Percentiles rank a stretch among this genome's conserved stretches.
These are phyloP conservation scores for Homarus gammarus DNA, from an alignment of 2,888 invertebrate genomes.

Conservation along the genomic window DNA sequence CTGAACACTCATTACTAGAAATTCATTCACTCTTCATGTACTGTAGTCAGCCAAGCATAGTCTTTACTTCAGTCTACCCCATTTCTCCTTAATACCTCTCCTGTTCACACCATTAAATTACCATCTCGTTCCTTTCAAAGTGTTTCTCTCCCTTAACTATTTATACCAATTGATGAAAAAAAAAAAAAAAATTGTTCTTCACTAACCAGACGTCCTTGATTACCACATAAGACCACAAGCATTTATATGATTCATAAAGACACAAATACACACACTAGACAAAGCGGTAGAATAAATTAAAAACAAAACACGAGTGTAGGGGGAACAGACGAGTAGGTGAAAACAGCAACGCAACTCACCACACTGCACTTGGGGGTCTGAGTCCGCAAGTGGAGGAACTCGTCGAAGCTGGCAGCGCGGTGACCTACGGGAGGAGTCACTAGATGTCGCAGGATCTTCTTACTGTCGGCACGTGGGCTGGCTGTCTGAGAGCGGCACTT, in stretches of 20 bases:
- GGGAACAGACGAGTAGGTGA: background rate
- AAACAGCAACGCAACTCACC: slow-evolving; percentile 61
- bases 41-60: no score
- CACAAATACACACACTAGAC: background rate
- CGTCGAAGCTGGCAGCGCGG: slow-evolving; percentile 83
- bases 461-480: slow-evolving; percentile 69
- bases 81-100: no score
- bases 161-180: no score
- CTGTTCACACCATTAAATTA: no score
- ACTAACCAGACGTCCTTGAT: no score
- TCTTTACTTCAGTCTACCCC: no score
- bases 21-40: no score
- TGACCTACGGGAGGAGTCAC: slow-evolving; percentile 82
- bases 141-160: no score
- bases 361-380: slow-evolving; percentile 73
- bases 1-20: no score
- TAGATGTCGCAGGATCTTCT: slow-evolving; percentile 87
- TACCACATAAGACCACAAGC: no score
- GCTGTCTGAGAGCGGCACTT: slow-evolving; percentile 72
- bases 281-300: background rate
- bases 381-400: slow-evolving; percentile 84
- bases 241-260: background rate
- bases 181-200: no score
- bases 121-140: no score
- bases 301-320: background rate